Evolutionary conservation across 2,888 invertebrate species (phyloP), one percentile per base, ranked within the genome.

Genomic region (Galerucella pusilla): DNA sequence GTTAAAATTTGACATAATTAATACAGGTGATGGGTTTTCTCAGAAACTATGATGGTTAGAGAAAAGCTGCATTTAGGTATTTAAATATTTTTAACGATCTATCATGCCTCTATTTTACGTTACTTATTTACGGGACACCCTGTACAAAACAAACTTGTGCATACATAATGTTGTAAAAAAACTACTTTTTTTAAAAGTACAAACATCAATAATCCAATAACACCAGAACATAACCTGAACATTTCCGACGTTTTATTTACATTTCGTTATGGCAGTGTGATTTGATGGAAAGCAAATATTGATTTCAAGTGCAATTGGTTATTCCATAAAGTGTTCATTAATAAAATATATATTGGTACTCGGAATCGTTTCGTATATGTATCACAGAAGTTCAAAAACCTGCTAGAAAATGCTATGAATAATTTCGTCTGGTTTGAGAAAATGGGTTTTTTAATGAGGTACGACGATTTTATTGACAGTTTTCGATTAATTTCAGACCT

Each of bases 301-400:
- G 72, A 72, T 72, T 72, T 72, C 67, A 66, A 72, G 66, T 66
- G 46, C 59, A 60, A 72, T 49, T 49, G 66, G 52, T n/a, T 60
- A 59, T 72, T 72, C 72, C 59, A 45, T 72, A 60, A 72, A 72
- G n/a, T 49, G 66, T 25, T 54, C 49, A 72, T 42, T 60, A 72
- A 72, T 72, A 72, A 72, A 72, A 63, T 66, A 72, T 67, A 45
- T 66, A 60, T 72, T 66, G 70, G 35, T 54, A n/a, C 28, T 59
- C 16, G 60, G 25, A 66, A 66, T 25, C 42, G 45, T 28, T 10
- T 45, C 64, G 35, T 64, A 16, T 16, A 64, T 64, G 20, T 65
- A 11, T 46, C n/a, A 65, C 46, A 14, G 11, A 45, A 60, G 72
- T 72, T 66, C 66, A 67, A 72, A 28, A 52, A 72, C 57, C 66